phyloP scores from a whole-genome alignment of 2,113 vertebrate genomes.

The Melanocharis versteri region DNA sequence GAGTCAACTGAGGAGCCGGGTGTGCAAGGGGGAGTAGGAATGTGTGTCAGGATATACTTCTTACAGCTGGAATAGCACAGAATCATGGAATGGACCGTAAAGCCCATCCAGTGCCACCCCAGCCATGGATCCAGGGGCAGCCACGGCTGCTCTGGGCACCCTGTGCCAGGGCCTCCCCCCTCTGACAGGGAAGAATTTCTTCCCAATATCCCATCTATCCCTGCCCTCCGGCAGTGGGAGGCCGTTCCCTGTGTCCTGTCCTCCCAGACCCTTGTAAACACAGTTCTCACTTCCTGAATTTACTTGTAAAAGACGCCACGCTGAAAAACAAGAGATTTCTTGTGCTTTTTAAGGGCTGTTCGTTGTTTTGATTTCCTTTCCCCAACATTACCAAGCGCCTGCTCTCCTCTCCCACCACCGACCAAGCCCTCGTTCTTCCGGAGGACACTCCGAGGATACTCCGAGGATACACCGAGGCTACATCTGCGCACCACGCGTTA shows the following conservation, averaged over 20 bases:
- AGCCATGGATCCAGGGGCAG: background rate
- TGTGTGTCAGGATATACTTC: fast-evolving
- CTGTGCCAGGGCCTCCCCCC: background rate
- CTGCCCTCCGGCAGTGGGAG: background rate
- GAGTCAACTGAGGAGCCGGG: fast-evolving
- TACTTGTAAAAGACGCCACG: background rate
- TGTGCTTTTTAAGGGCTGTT: background rate
- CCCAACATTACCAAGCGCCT: fast-evolving
- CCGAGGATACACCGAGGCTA: background rate
- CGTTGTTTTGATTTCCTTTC: background rate
- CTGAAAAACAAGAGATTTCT: background rate
- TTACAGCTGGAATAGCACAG: background rate
- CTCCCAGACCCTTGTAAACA: background rate
- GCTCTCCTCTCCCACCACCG: fast-evolving
- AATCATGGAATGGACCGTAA: background rate
- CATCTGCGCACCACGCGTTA: background rate
- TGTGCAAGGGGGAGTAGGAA: background rate
- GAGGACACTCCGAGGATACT: background rate
- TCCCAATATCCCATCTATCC: fast-evolving
- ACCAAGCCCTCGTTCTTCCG: background rate
- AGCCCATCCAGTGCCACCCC: background rate
- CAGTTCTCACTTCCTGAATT: background rate
- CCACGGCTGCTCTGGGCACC: background rate
- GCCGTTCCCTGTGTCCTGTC: background rate
- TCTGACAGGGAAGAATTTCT: background rate